Evolutionary conservation across 2,113 vertebrate species (phyloP).

Genomic region (Lophius piscatorius): DNA sequence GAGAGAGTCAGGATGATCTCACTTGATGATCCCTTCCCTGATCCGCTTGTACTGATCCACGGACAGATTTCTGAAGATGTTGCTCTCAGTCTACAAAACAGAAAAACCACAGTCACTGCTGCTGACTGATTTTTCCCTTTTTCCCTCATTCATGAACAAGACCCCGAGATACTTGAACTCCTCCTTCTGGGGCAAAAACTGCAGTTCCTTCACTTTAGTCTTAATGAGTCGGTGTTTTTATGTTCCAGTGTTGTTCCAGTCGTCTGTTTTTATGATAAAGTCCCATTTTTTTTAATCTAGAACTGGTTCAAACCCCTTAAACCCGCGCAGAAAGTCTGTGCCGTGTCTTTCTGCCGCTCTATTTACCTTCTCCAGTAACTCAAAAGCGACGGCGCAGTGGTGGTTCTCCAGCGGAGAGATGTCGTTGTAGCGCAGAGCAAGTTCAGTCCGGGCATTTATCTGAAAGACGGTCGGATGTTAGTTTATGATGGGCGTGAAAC

Average conservation of each 20-base stretch:
- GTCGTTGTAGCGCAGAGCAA: conserved; percentile 84
- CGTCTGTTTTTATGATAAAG: too few relatives aligned
- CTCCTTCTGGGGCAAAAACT: too few relatives aligned
- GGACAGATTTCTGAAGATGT: conserved; percentile 84
- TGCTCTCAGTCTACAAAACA: conserved; percentile 75
- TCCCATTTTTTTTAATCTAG: too few relatives aligned
- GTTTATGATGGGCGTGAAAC: too few relatives aligned
- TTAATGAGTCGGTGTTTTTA: too few relatives aligned
- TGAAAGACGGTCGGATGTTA: conserved; percentile 39
- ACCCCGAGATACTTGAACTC: too few relatives aligned
- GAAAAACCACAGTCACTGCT: background rate
- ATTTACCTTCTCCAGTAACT: conserved; percentile 80
- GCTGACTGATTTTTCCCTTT: background rate
- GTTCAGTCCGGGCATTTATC: conserved; percentile 83
- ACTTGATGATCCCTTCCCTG: conserved; percentile 84
- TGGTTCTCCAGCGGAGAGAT: conserved; percentile 85
- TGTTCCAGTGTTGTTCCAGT: too few relatives aligned
- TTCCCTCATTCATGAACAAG: too few relatives aligned
- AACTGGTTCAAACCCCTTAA: too few relatives aligned
- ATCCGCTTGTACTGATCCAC: conserved; percentile 82
- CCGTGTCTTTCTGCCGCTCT: too few relatives aligned
- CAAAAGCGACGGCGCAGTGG: conserved; percentile 83
- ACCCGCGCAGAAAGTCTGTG: too few relatives aligned
- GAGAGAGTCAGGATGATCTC: conserved; percentile 15
- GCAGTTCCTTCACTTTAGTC: too few relatives aligned